These are phyloP conservation scores for Corythornis madagascariensis DNA, from an alignment of 2,113 vertebrate genomes.

Conservation along the genomic window DNA sequence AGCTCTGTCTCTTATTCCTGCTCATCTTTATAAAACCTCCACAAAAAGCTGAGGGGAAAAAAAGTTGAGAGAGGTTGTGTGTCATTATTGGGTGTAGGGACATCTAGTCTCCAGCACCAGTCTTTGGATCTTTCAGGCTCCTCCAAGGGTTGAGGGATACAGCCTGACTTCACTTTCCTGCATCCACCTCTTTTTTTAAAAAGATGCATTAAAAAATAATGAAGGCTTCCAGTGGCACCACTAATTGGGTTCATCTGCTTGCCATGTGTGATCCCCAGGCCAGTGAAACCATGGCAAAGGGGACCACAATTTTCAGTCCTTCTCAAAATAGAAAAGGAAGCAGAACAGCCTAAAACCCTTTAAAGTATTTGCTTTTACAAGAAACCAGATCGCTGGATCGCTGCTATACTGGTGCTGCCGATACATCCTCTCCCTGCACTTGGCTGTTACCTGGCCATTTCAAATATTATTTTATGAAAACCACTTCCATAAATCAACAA, in stretches of 20 bases:
- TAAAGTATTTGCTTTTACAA: slow-evolving; percentile 40
- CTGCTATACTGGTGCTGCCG: background rate
- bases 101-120: background rate
- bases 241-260: background rate
- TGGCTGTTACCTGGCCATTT: slow-evolving; percentile 48
- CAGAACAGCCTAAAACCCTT: background rate
- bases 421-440: background rate
- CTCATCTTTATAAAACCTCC: background rate
- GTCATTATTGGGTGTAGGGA: background rate
- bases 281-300: background rate
- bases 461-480: slow-evolving; percentile 63
- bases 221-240: background rate
- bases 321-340: background rate
- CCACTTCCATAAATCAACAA: slow-evolving; percentile 65
- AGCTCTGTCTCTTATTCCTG: background rate
- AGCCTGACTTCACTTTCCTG: background rate
- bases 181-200: background rate
- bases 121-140: background rate
- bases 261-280: background rate
- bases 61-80: background rate
- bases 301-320: background rate
- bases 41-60: background rate
- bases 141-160: background rate
- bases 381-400: slow-evolving; percentile 22
- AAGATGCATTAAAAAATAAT: background rate